A percentile compares a stretch with the other conserved stretches of the same genome.
These are phyloP conservation scores for Otolemur garnettii DNA, from an alignment of 2,113 vertebrate species.

Conservation along the genomic window DNA sequence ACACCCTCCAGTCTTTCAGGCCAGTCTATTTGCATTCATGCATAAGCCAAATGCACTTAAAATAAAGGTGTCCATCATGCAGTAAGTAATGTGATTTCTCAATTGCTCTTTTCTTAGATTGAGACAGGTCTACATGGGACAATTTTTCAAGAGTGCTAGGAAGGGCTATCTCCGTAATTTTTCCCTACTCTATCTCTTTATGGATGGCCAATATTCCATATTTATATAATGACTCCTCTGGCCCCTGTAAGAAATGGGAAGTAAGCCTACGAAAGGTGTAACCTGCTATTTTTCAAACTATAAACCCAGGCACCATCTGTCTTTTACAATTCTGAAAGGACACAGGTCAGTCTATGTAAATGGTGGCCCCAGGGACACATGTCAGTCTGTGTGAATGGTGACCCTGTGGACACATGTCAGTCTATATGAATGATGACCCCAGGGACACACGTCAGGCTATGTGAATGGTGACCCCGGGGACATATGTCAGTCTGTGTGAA, in stretches of 20 bases:
- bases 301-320: background rate
- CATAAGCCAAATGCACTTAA: constrained; percentile 41
- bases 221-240: constrained; percentile 20
- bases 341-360: background rate
- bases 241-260: background rate
- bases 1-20: constrained; percentile 17
- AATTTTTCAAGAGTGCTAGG: background rate
- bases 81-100: constrained; percentile 39
- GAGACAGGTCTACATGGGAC: background rate
- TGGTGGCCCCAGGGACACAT: background rate
- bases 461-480: too few species aligned
- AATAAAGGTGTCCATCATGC: constrained; percentile 29
- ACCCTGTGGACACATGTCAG: too few species aligned
- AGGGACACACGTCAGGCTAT: too few species aligned
- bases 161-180: background rate
- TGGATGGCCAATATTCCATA: background rate
- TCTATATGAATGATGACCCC: too few species aligned
- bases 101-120: background rate
- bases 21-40: constrained; percentile 5
- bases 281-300: background rate
- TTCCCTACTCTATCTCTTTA: background rate
- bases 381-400: too few species aligned
- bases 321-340: background rate
- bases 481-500: too few species aligned
- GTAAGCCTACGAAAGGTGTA: background rate